Percentiles rank a stretch among this genome's conserved stretches.
These are phyloP conservation scores for Solenopsis invicta DNA, from an alignment of 1,140 invertebrate genomes.

Conservation along the genomic window DNA sequence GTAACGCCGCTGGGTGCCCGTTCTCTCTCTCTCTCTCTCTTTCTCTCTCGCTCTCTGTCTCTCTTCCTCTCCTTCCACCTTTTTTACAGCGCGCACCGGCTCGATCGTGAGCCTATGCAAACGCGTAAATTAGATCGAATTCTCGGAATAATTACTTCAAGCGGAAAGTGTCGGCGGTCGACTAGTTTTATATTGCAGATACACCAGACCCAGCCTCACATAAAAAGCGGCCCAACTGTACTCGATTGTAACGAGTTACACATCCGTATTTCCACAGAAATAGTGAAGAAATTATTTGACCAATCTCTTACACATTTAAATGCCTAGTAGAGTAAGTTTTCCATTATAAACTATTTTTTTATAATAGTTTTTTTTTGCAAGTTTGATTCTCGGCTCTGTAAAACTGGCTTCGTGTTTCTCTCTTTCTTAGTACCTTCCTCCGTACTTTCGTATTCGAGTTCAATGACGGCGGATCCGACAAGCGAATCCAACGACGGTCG, in stretches of 20 bases:
- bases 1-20: conserved; percentile 63
- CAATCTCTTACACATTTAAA: background rate
- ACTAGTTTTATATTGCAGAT: conserved; percentile 26
- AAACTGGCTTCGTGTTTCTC: background rate
- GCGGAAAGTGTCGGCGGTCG: conserved; percentile 58
- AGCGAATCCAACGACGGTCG: conserved; percentile 38
- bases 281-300: background rate
- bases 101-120: conserved; percentile 71
- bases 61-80: conserved; percentile 26
- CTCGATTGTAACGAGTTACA: background rate
- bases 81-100: conserved; percentile 56
- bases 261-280: background rate
- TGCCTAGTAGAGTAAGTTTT: background rate
- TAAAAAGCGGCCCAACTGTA: conserved; percentile 6
- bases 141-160: conserved; percentile 64
- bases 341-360: background rate
- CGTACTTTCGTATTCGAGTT: conserved; percentile 35
- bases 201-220: background rate
- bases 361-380: background rate
- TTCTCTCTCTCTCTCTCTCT: conserved; percentile 16
- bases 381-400: background rate
- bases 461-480: conserved; percentile 39
- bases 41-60: conserved; percentile 27
- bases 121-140: conserved; percentile 71
- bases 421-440: background rate